These are phyloP conservation scores for Beris morrisii DNA, from an alignment of 2,888 invertebrate species.

Conservation along the genomic window DNA sequence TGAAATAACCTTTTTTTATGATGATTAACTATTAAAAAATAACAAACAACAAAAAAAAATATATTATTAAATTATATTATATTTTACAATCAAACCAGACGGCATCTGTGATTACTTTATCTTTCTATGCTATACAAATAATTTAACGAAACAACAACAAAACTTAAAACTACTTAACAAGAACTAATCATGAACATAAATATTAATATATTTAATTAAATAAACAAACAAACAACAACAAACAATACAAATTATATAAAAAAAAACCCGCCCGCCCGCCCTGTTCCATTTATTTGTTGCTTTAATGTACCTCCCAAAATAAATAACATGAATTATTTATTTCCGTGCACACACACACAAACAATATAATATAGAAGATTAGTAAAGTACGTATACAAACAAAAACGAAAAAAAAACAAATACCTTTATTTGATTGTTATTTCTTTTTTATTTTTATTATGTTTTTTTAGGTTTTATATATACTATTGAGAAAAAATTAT, in stretches of 20 bases:
- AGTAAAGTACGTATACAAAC: slow-evolving; percentile 1
- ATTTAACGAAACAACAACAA: slow-evolving; percentile 19
- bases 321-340: no score
- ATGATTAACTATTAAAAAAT: no score
- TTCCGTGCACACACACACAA: slow-evolving; percentile 15
- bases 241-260: slow-evolving; percentile 13
- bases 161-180: slow-evolving; percentile 16
- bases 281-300: slow-evolving; percentile 16
- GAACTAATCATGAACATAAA: slow-evolving; percentile 18
- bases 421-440: slow-evolving; percentile 20
- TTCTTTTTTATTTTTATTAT: slow-evolving; percentile 9
- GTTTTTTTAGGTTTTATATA: slow-evolving; percentile 9
- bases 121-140: slow-evolving; percentile 27
- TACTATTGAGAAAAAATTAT: background rate
- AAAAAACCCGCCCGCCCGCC: slow-evolving; percentile 26
- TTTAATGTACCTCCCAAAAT: no score
- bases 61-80: slow-evolving; percentile 26
- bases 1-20: slow-evolving; percentile 10
- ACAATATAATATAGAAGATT: slow-evolving; percentile 17
- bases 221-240: slow-evolving; percentile 12
- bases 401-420: slow-evolving; percentile 6
- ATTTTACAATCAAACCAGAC: slow-evolving; percentile 30
- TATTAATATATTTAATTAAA: slow-evolving; percentile 20
- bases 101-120: slow-evolving; percentile 31
- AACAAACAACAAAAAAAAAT: slow-evolving; percentile 6